Base-by-base conservation (phyloP, 2,888 invertebrate genomes). In the Gymnocheta viridis region DNA sequence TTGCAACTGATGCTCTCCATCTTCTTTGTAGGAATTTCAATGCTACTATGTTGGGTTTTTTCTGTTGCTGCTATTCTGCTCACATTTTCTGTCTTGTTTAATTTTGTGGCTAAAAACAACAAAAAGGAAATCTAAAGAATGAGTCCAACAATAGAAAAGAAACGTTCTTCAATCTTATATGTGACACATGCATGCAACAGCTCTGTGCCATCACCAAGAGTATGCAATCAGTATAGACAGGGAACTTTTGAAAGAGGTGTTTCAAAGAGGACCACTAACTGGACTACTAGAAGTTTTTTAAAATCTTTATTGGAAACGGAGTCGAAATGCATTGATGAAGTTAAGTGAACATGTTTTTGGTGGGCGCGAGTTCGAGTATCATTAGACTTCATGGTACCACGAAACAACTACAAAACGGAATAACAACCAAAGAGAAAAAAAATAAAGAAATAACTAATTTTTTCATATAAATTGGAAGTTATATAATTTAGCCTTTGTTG, bases 21-120 rank as follows among this genome's bases (percentile, higher is more conserved):
- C 22, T 54, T 41, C 47, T 47, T 47, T 66, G 5, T 22, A 24
- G 6, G 4, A 41, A 60, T 56, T 76, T n/a, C 32, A 41, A 38
- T 69, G 7, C 51, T 7, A 62, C 24, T 35, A 27, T 17, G 12
- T 32, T 62, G 60, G 22, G 12, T n/a, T 44, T 3, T 54, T 38
- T 49, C 32, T 44, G 9, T 51, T 58, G 4, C 10, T 58, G 17
- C 4, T 54, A 12, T 54, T 70, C 51, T 54, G 32, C 38, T 58
- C 10, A 67, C 12, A 62, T 69, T 69, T 70, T 32, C 19, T 62
- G 51, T 51, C 70, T 41, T 70, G 38, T 62, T 78, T 41, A 70
- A 44, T 51, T 70, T 62, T 62, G 67, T 67, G 58, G 58, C 38
- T 47, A 44, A 76, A 47, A 62, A 64, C 19, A 74, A 76, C 41